Conservation (phyloP, 2,797 vertebrate species). For the Ctenosaura bakeri region DNA sequence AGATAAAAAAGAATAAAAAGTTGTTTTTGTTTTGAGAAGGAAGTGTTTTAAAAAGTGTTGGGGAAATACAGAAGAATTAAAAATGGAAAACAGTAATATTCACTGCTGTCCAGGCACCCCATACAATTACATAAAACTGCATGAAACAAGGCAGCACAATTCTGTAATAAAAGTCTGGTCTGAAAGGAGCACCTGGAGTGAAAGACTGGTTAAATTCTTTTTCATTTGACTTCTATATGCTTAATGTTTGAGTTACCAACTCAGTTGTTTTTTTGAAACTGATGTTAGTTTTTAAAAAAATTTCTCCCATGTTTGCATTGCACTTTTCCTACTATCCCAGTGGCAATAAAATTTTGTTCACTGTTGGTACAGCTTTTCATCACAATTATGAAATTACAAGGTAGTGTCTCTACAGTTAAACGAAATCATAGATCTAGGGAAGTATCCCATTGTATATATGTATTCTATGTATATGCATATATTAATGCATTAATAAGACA, state of each 20-base stretch:
- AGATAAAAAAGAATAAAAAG: too few species aligned
- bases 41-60: not conserved
- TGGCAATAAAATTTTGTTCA: not conserved
- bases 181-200: not conserved
- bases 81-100: too few species aligned
- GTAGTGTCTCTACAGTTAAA: conserved; percentile 1
- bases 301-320: not conserved
- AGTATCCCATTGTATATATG: not conserved
- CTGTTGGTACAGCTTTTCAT: not conserved
- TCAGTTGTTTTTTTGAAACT: not conserved
- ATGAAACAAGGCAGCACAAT: not conserved
- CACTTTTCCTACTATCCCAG: not conserved
- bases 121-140: not conserved
- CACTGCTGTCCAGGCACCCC: too few species aligned
- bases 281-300: not conserved
- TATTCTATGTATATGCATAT: too few species aligned
- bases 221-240: not conserved
- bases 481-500: conserved; percentile 14
- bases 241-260: not conserved
- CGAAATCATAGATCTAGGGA: not conserved
- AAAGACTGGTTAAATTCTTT: conserved; percentile 24
- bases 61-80: not conserved
- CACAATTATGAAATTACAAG: not conserved
- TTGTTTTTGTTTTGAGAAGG: not conserved
- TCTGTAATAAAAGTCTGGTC: not conserved